Percentiles rank a stretch among this genome's conserved stretches.
These are phyloP conservation scores for Limnephilus rhombicus DNA, from an alignment of 2,888 invertebrate species.

Conservation along the genomic window DNA sequence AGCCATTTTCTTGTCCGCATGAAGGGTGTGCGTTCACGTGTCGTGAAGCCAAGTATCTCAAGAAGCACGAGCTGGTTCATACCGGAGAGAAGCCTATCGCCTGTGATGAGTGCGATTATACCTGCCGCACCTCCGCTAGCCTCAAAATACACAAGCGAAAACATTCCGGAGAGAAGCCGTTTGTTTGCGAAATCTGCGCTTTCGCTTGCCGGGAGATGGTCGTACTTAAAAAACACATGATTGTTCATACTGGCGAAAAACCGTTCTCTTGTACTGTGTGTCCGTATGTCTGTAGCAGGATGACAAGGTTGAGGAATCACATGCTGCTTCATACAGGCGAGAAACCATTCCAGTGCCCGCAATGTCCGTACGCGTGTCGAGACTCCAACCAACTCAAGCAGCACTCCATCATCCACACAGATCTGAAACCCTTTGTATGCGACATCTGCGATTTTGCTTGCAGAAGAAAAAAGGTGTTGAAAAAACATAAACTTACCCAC, in stretches of 20 bases:
- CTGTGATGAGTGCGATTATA: constrained; percentile 37
- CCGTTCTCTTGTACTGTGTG: constrained; percentile 41
- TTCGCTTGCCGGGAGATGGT: constrained; percentile 43
- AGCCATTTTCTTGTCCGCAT: constrained; percentile 32
- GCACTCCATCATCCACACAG: constrained; percentile 44
- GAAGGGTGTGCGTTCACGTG: constrained; percentile 45
- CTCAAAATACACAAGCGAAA: constrained; percentile 44
- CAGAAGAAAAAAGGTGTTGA: constrained; percentile 40
- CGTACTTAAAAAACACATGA: constrained; percentile 49
- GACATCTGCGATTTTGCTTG: constrained; percentile 45
- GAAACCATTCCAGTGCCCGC: constrained; percentile 36
- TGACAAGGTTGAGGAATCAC: constrained; percentile 36
- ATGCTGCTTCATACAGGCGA: constrained; percentile 32
- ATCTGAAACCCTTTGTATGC: constrained; percentile 34
- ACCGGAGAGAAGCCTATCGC: constrained; percentile 37
- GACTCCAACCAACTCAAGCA: constrained; percentile 39
- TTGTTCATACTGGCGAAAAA: constrained; percentile 45
- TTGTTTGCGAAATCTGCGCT: constrained; percentile 33
- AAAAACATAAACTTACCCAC: constrained; percentile 35
- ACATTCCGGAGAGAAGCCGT: constrained; percentile 46
- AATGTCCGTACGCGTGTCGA: constrained; percentile 33
- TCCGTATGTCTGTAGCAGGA: constrained; percentile 36
- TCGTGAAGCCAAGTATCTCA: constrained; percentile 45
- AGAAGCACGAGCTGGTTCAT: constrained; percentile 47
- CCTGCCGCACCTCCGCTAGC: constrained; percentile 47